Conservation (phyloP, 2,797 vertebrate species). For the Meda fulgida region DNA sequence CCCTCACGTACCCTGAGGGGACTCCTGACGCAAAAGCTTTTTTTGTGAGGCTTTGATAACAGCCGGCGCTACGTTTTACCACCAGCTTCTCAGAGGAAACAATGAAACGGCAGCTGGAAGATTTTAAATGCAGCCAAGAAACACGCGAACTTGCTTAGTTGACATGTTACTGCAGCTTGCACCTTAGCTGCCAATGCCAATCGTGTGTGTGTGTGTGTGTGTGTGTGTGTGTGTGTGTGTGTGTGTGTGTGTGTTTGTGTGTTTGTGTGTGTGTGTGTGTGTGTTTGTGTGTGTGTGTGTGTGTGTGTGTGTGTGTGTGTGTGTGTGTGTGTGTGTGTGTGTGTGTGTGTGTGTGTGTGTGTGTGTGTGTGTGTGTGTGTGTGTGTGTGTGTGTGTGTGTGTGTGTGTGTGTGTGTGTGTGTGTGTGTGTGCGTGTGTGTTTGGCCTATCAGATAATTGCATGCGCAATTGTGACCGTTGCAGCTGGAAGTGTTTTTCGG, state of each 20-base stretch:
- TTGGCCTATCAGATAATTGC: conserved; percentile 75
- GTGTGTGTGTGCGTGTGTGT: conserved; percentile 62
- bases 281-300: no score
- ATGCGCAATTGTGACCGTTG: conserved; percentile 72
- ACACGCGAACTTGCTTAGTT: conserved; percentile 63
- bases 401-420: conserved; percentile 60
- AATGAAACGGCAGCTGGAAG: conserved; percentile 36
- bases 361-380: conserved; percentile 48
- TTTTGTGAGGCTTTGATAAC: conserved; percentile 37
- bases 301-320: no score
- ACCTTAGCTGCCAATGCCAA: neutral
- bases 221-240: conserved; percentile 63
- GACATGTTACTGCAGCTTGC: conserved; percentile 28
- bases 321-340: neutral
- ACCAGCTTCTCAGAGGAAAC: conserved; percentile 23
- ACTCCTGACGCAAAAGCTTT: conserved; percentile 5
- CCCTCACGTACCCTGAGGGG: neutral
- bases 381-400: conserved; percentile 48
- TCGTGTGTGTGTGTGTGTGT: conserved; percentile 46
- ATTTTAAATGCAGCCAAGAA: conserved; percentile 46
- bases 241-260: conserved; percentile 45
- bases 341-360: conserved; percentile 61
- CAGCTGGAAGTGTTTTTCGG: conserved; percentile 75
- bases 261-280: conserved; percentile 45
- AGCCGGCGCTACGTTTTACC: conserved; percentile 18